Evolutionary conservation across 2,113 vertebrate genomes (phyloP).

Genomic region (Chinchilla lanigera): DNA sequence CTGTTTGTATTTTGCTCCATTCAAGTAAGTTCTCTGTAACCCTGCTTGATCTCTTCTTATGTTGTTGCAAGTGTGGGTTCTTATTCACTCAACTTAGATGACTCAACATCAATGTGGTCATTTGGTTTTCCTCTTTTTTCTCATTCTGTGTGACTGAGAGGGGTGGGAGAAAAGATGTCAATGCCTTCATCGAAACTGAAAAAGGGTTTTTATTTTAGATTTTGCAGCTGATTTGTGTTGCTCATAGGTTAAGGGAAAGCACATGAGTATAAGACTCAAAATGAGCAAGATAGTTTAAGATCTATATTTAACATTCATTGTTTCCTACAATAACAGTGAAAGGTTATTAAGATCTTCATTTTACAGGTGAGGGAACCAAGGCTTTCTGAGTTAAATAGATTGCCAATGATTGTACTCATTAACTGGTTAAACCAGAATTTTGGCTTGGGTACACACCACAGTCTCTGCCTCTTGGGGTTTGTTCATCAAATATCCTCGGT

Average conservation of each 20-base stretch:
- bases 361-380: background rate
- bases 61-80: background rate
- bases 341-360: background rate
- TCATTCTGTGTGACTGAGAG: background rate
- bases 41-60: background rate
- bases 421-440: background rate
- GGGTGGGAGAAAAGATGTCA: background rate
- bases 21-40: background rate
- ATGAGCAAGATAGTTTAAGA: conserved; percentile 28
- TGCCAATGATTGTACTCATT: background rate
- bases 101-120: background rate
- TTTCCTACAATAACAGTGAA: background rate
- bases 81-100: background rate
- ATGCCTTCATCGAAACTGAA: background rate
- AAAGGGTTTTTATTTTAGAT: background rate
- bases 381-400: background rate
- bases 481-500: background rate
- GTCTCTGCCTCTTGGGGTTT: background rate
- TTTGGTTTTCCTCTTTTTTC: background rate
- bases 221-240: background rate
- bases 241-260: background rate
- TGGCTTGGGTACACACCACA: fast-evolving
- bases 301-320: background rate
- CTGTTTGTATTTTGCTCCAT: background rate
- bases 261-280: background rate